These are phyloP conservation scores for Etheostoma perlongum DNA, from an alignment of 2,797 vertebrate species.

Conservation along the genomic window DNA sequence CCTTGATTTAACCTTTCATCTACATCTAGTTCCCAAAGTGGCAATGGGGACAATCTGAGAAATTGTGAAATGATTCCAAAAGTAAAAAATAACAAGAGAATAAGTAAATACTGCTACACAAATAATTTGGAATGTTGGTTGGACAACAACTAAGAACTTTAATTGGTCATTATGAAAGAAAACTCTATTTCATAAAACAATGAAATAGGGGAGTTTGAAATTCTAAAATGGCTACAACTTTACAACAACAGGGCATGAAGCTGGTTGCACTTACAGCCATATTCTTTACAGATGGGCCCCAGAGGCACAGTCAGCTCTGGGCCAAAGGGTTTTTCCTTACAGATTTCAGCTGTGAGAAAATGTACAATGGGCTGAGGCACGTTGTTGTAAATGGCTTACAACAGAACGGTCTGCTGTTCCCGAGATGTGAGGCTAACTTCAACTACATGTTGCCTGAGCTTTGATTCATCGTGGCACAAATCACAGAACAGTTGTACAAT, in stretches of 20 bases:
- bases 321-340: constrained; percentile 27
- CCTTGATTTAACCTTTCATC: background rate
- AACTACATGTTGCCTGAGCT: constrained; percentile 66
- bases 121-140: too few relatives aligned
- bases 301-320: constrained; percentile 46
- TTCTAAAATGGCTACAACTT: constrained; percentile 27
- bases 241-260: constrained; percentile 49
- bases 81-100: background rate
- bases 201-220: constrained; percentile 15
- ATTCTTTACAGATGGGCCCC: constrained; percentile 62
- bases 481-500: constrained; percentile 64
- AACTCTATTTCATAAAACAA: constrained; percentile 15
- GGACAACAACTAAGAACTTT: background rate
- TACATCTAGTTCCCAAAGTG: background rate
- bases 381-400: constrained; percentile 76
- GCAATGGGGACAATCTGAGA: too few relatives aligned
- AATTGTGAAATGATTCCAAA: background rate
- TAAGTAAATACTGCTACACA: too few relatives aligned
- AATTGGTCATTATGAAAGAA: constrained; percentile 18
- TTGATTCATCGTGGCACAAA: constrained; percentile 69
- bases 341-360: constrained; percentile 65
- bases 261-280: constrained; percentile 53
- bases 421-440: constrained; percentile 65
- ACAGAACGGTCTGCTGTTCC: constrained; percentile 56
- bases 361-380: constrained; percentile 50